phyloP scores from a whole-genome alignment of 2,797 vertebrate genomes.

The Eulemur albifrons region DNA sequence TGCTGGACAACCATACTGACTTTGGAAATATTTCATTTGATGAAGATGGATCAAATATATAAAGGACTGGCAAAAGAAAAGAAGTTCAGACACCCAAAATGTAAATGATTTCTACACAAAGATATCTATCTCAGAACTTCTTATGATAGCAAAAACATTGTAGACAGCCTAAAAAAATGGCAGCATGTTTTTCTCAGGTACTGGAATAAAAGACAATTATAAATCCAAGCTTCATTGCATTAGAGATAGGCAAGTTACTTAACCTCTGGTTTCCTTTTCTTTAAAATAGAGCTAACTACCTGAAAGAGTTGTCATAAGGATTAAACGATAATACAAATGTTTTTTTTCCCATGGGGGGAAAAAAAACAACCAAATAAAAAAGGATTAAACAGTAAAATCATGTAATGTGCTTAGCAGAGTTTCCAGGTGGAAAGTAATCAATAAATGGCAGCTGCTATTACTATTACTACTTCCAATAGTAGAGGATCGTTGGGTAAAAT shows the following conservation, averaged over 20 bases:
- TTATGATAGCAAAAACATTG: background rate
- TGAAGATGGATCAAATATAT: background rate
- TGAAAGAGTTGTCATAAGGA: background rate
- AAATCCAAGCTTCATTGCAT: constrained; percentile 27
- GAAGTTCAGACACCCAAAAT: background rate
- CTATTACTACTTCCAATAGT: background rate
- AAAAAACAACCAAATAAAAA: too few species aligned
- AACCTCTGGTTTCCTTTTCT: background rate
- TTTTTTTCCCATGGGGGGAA: too few species aligned
- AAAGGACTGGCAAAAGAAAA: background rate
- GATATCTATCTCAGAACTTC: background rate
- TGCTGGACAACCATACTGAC: background rate
- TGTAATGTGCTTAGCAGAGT: background rate
- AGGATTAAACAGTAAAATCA: background rate
- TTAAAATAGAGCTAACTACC: background rate
- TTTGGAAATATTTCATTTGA: constrained; percentile 12
- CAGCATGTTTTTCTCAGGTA: background rate
- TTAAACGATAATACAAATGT: background rate
- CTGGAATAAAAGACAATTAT: background rate
- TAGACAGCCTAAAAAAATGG: background rate
- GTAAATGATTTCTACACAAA: background rate
- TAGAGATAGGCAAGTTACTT: background rate
- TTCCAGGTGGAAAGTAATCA: background rate
- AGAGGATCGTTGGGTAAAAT: background rate
- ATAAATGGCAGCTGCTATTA: background rate